phyloP scores from a whole-genome alignment of 2,888 invertebrate genomes.

The Mamestra brassicae region DNA sequence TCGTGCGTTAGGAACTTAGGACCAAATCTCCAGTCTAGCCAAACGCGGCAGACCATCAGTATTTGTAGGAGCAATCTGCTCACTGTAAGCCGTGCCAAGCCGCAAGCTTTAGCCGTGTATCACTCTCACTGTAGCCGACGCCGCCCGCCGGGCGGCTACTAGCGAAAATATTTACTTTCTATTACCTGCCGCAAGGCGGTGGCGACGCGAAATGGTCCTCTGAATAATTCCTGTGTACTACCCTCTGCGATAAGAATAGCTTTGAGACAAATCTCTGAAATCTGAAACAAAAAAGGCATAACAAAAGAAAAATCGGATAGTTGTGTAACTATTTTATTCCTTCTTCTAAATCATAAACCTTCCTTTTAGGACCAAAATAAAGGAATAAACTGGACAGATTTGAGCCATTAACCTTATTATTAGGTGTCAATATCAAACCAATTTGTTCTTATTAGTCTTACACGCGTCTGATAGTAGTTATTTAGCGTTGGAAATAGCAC shows the following conservation, averaged over 20 bases:
- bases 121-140: conserved; percentile 56
- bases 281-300: neutral
- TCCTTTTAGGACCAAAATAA: neutral
- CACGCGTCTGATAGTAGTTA: neutral
- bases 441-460: conserved; percentile 12
- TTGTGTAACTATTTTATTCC: no score
- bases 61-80: conserved; percentile 59
- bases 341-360: no score
- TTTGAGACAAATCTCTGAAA: conserved; percentile 10
- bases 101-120: conserved; percentile 52
- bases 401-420: conserved; percentile 10
- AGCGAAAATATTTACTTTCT: conserved; percentile 80
- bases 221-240: conserved; percentile 56
- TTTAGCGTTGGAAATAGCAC: neutral
- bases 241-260: conserved; percentile 26
- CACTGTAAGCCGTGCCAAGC: conserved; percentile 58
- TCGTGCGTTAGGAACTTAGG: conserved; percentile 37
- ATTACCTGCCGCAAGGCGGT: conserved; percentile 71
- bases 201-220: conserved; percentile 54
- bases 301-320: no score
- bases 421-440: conserved; percentile 29
- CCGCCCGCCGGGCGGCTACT: conserved; percentile 60
- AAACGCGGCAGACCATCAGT: conserved; percentile 41
- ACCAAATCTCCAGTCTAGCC: conserved; percentile 29
- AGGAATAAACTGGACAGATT: neutral